Percentiles rank a stretch among this genome's conserved stretches.
Evolutionary conservation across 1,140 invertebrate genomes (phyloP).

Genomic region (Nymphalis io): DNA sequence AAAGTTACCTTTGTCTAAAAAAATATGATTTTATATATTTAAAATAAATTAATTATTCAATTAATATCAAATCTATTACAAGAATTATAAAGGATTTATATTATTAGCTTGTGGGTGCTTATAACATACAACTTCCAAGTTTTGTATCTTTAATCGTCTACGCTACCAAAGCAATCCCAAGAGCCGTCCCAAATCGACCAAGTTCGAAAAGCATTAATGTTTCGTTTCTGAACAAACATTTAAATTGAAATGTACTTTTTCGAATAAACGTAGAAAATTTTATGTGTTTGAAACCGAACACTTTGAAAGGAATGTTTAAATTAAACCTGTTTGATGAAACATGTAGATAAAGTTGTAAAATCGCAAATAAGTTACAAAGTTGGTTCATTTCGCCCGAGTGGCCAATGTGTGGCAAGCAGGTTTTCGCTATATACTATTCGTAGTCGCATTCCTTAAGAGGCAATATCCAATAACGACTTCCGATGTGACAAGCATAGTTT

Average conservation of each 20-base stretch:
- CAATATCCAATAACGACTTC: background rate
- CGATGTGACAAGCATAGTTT: background rate
- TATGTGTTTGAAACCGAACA: constrained; percentile 12
- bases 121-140: constrained; percentile 1
- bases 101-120: background rate
- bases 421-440: background rate
- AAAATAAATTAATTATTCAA: too few relatives aligned
- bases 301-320: constrained; percentile 17
- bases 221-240: constrained; percentile 23
- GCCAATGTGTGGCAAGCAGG: background rate
- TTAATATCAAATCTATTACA: background rate
- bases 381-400: constrained; percentile 5
- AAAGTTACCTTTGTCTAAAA: too few relatives aligned
- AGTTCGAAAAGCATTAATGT: constrained; percentile 19
- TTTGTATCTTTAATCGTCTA: constrained; percentile 20
- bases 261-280: constrained; percentile 16
- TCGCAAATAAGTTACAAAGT: constrained; percentile 15
- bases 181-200: constrained; percentile 17
- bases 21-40: too few relatives aligned
- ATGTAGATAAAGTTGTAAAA: constrained; percentile 10
- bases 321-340: constrained; percentile 19
- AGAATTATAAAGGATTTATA: background rate
- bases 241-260: constrained; percentile 21
- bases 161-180: constrained; percentile 23
- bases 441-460: background rate